Base-by-base conservation (phyloP, 2,888 invertebrate genomes). In the Theodoxus fluviatilis region DNA sequence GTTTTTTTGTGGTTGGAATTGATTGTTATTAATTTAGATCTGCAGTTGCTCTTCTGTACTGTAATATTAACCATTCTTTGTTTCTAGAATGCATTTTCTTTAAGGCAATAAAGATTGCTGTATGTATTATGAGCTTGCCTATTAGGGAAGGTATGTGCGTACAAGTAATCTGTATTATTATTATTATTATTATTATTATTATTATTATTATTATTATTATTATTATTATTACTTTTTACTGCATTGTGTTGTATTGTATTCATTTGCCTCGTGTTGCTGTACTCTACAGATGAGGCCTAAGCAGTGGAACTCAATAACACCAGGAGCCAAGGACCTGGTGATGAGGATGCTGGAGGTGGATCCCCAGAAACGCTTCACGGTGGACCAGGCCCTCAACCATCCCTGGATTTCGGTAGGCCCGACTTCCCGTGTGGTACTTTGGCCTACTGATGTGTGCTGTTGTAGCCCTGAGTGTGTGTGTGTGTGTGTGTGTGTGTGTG, bases 371-470 rank as follows among this genome's bases (percentile, higher is more conserved):
- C 91, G 98, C 86, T 93, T 97, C 84, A 95, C 95, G 71, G 95
- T 98, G 84, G 94, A 96, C 85, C 95, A 98, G 88, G 96, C 97
- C 73, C 91, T 99, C 73, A 93, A 94, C 85, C 99, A 99, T 89
- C 93, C 94, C 79, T 99, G 98, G 98, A 92, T 99, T 85, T 91
- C 94, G 90, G 97, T 96, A 89, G 89, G 75, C 71, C 3, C 35
- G 28, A 2, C 18, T 15, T 22, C 18, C 3, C 35, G 7, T 15
- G 9, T 0, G 52, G 31, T 67, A 55, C n/a, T 28, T 3, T 25
- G 59, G 49, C 33, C 35, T 7, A 33, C 71, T 71, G 28, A 33
- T n/a, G 38, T 69, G 22, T 18, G 18, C 33, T 38, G n/a, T n/a
- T n/a, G n/a, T n/a, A n/a, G n/a, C n/a, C n/a, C n/a, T n/a, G n/a